Evolutionary conservation across 2,797 vertebrate species (phyloP), one percentile per base, ranked within the genome.

Genomic region (Moxostoma hubbsi): DNA sequence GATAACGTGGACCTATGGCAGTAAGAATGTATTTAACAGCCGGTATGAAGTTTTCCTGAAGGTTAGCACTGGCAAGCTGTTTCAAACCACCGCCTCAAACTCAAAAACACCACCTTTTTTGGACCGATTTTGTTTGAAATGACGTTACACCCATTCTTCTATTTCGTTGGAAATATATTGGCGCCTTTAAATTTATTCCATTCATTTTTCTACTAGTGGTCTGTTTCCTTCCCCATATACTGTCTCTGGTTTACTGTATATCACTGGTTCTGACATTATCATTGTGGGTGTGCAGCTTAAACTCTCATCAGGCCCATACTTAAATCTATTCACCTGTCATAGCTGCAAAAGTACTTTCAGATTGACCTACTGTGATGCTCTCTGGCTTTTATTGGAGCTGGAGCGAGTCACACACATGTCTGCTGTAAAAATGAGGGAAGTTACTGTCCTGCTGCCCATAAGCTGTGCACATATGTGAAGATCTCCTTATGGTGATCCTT

Each of bases 341-440:
- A 43, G 12, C 76, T 78, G 76, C 67, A 64, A 78, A 78, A 71
- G 12, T 24, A 50, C 59, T 78, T 78, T 54, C 24, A 57, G 11
- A 24, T 47, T 71, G 67, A 71, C 67, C 50, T 49, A 55, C 67
- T 9, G 4, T 64, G 67, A 69, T 24, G 13, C 66, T 69, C 54
- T 72, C 11, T 46, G 79, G 71, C 59, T 91, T 86, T 83, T 89
- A 90, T 87, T 86, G 87, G 86, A 89, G 15, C 55, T 87, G 86
- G 89, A 90, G 83, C 84, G 87, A 85, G 89, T 93, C 88, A 88
- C 24, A 24, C 24, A 24, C 86, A 88, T 80, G 78, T 88, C 86
- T 81, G 76, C 85, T 89, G 85, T 92, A 82, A 93, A 94, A 84
- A 85, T 65, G 84, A 76, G 7, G 83, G 83, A 89, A 87, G 85